These are phyloP conservation scores for Eleutherodactylus coqui DNA, from an alignment of 2,797 vertebrate genomes.

Conservation along the genomic window DNA sequence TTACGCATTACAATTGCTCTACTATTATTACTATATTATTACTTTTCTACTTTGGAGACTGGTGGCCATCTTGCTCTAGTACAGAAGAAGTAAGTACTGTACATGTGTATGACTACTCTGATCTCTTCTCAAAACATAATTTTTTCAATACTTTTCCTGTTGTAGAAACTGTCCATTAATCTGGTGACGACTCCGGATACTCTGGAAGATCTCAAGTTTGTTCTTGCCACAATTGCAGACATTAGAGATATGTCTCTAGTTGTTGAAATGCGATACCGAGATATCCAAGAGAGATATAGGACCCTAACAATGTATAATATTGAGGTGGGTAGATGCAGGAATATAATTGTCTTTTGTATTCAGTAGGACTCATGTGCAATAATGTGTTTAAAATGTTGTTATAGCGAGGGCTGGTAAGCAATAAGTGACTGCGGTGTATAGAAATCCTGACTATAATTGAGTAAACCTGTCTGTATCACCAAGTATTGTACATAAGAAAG, in stretches of 20 bases:
- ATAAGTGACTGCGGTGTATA: background rate
- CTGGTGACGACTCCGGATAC: constrained; percentile 79
- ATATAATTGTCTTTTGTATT: background rate
- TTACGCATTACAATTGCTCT: too few species aligned
- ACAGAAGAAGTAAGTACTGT: background rate
- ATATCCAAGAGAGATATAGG: constrained; percentile 89
- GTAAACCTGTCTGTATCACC: too few species aligned
- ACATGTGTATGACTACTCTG: background rate
- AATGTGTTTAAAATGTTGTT: background rate
- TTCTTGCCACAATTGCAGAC: constrained; percentile 84
- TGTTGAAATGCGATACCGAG: constrained; percentile 84
- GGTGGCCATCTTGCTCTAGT: background rate
- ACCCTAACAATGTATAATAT: constrained; percentile 85
- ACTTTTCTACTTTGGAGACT: background rate
- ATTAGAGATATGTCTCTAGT: constrained; percentile 82
- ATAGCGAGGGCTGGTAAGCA: background rate
- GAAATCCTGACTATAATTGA: background rate
- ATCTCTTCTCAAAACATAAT: background rate
- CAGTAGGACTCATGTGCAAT: background rate
- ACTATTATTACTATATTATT: background rate
- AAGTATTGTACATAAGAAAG: too few species aligned
- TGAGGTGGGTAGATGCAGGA: constrained; percentile 73
- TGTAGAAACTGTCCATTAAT: constrained; percentile 51
- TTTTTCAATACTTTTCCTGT: background rate
- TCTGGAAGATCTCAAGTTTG: constrained; percentile 86